phyloP scores from a whole-genome alignment of 2,113 vertebrate species.

The Etheostoma spectabile region DNA sequence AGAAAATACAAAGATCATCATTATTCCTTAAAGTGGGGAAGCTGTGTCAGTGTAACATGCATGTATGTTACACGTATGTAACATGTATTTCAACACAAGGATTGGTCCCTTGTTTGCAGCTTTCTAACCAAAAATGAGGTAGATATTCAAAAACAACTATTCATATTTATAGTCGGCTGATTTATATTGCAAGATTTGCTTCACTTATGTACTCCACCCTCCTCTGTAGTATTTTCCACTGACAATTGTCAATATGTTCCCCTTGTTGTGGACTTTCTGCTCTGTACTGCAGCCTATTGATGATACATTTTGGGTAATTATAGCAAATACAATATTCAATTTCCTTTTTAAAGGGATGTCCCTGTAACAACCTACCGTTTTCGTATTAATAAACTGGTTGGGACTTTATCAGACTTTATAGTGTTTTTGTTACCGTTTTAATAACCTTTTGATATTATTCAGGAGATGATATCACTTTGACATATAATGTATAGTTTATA shows the following conservation, averaged over 20 bases:
- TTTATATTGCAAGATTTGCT: not conserved
- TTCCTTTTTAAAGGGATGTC: not conserved
- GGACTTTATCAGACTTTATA: not conserved
- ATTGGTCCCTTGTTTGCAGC: not conserved
- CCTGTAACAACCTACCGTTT: not conserved
- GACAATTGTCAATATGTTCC: slow-evolving; percentile 13
- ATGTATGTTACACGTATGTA: not conserved
- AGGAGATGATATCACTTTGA: too few relatives aligned
- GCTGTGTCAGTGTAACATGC: not conserved
- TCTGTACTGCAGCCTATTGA: not conserved
- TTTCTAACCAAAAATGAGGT: not conserved
- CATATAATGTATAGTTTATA: too few relatives aligned
- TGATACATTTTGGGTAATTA: not conserved
- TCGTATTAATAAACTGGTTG: not conserved
- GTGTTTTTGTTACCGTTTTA: not conserved
- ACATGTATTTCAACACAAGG: not conserved
- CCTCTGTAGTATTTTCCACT: not conserved
- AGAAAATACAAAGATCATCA: not conserved
- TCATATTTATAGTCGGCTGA: not conserved
- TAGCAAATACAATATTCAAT: slow-evolving; percentile 14
- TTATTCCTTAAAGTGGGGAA: not conserved
- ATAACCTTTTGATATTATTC: not conserved
- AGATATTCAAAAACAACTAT: not conserved
- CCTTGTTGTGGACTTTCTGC: not conserved
- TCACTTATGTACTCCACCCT: not conserved